Conservation (phyloP, 2,888 invertebrate species). For the Adineta ricciae region DNA sequence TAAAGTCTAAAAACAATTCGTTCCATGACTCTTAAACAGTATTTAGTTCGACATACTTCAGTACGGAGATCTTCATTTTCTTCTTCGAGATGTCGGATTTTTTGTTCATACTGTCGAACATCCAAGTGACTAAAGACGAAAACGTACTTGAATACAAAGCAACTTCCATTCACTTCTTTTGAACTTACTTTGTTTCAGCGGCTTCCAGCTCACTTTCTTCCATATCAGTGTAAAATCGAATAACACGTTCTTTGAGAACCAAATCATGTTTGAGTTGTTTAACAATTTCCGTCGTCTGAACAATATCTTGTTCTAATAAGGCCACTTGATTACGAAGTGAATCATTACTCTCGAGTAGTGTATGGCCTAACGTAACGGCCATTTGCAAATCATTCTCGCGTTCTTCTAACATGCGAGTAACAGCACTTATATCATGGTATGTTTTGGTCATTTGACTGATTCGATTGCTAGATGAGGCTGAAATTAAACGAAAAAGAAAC, state of each 20-base stretch:
- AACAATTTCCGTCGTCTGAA: constrained; percentile 1
- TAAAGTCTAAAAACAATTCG: neutral
- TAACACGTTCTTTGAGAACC: neutral
- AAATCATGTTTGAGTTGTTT: constrained; percentile 6
- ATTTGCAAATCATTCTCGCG: constrained; percentile 6
- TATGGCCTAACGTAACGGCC: neutral
- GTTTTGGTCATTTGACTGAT: constrained; percentile 14
- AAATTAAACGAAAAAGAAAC: neutral
- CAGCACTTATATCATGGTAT: constrained; percentile 20
- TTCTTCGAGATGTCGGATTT: neutral
- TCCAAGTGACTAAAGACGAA: neutral
- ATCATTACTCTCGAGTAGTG: constrained; percentile 8
- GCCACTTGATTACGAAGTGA: neutral
- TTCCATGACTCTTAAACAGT: too few relatives aligned
- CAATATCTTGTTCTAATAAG: constrained; percentile 15
- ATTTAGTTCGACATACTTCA: neutral
- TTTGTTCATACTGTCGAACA: constrained; percentile 11
- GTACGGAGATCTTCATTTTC: neutral
- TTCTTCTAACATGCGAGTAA: constrained; percentile 17
- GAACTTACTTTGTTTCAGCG: neutral
- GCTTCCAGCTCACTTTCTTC: neutral
- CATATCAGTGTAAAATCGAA: neutral
- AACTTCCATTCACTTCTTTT: too few relatives aligned
- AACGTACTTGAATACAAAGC: neutral
- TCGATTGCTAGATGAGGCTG: neutral